These are phyloP conservation scores for Bubo blakistoni DNA, from an alignment of 2,113 vertebrate genomes.

Conservation along the genomic window DNA sequence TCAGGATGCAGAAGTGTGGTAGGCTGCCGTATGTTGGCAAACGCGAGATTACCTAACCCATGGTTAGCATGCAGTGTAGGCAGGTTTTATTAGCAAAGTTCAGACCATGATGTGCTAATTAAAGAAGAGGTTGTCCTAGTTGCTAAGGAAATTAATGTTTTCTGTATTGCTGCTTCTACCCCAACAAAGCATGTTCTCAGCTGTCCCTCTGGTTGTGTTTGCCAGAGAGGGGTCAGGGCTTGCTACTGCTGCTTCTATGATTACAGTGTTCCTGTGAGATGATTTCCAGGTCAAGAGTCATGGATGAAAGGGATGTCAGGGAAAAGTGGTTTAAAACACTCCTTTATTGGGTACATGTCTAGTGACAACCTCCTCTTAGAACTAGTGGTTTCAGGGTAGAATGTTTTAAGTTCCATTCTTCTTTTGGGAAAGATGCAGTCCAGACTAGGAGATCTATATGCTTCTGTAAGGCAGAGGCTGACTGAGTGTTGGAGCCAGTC, in stretches of 20 bases:
- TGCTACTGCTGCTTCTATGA: background rate
- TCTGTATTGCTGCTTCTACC: background rate
- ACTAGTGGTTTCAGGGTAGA: background rate
- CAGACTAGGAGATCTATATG: background rate
- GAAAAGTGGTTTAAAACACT: background rate
- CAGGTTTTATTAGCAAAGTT: slow-evolving; percentile 52
- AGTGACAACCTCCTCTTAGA: background rate
- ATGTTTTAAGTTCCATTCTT: background rate
- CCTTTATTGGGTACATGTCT: background rate
- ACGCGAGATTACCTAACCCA: background rate
- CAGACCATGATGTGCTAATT: slow-evolving; percentile 43
- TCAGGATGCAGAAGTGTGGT: slow-evolving; percentile 26
- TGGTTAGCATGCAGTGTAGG: slow-evolving; percentile 26
- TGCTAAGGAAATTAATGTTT: slow-evolving; percentile 48
- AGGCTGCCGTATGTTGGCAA: background rate
- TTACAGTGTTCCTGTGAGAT: background rate
- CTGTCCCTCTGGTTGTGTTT: background rate
- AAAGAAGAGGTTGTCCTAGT: slow-evolving; percentile 50
- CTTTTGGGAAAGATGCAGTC: background rate
- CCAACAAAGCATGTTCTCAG: background rate
- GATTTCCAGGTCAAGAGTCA: background rate
- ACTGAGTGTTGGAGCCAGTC: background rate
- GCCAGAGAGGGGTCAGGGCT: background rate
- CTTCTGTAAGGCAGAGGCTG: background rate
- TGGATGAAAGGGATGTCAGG: background rate